Evolutionary conservation across 1,140 invertebrate species (phyloP), one percentile per base, ranked within the genome.

Genomic region (Eciton burchellii): DNA sequence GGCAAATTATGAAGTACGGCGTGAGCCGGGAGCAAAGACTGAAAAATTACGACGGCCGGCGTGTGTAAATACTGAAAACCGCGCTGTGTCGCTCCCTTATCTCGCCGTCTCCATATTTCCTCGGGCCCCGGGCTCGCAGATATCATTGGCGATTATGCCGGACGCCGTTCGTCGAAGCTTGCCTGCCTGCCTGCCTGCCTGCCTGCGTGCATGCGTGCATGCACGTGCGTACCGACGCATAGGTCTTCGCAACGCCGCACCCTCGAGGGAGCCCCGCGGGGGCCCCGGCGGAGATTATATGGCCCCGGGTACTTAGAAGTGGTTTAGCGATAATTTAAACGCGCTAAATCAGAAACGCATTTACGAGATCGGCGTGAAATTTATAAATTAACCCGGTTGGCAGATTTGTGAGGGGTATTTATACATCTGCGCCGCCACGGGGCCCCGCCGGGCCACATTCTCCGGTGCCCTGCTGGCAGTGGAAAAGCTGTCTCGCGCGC

Each of bases 311-410:
- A 82, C 88, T 91, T 89, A 90, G 89, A 91, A 91, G 84, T 92
- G 88, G 90, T 92, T 90, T 92, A 92, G 91, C 89, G 90, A 88
- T 89, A 92, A 89, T 91, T 91, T 91, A 90, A 91, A 90, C 86
- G 89, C 89, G 87, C 86, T 92, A 92, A 92, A 92, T 92, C 91
- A 92, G 90, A 92, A 91, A 92, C 79, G 88, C 90, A 90, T 92
- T 92, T 92, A 90, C 84, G 88, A 89, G 88, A 89, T 91, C 88
- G 88, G 83, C 90, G 89, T 91, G 91, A 91, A 92, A 92, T 92
- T 90, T 91, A 92, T 92, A 92, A 92, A 92, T 92, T 92, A 92
- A 77, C 86, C 56, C 70, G 79, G 83, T 87, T 90, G 89, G 89
- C 89, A 92, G 91, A 92, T 92, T 92, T 92, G 91, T 92, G 84